phyloP scores from a whole-genome alignment of 2,888 invertebrate genomes.

The Epicampocera succincta region DNA sequence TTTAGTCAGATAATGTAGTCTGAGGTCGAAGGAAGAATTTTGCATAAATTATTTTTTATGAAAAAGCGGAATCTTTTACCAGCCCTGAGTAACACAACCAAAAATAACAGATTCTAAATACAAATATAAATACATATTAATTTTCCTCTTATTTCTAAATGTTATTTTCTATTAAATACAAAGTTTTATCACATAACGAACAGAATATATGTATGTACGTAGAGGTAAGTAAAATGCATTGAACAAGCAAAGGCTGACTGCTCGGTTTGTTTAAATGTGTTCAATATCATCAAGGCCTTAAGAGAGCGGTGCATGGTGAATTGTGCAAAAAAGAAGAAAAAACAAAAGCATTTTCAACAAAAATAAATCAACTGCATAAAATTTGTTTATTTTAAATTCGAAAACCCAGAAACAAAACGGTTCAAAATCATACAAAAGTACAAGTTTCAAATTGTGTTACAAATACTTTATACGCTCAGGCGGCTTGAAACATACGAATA shows the following conservation, averaged over 20 bases:
- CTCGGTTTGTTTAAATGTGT: slow-evolving; percentile 20
- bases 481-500: neutral
- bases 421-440: slow-evolving; percentile 30
- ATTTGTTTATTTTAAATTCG: slow-evolving; percentile 3
- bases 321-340: slow-evolving; percentile 13
- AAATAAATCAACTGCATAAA: slow-evolving; percentile 22
- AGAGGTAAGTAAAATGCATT: slow-evolving; percentile 25
- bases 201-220: no score
- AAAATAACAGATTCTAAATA: no score
- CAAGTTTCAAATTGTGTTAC: slow-evolving; percentile 55
- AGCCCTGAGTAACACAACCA: no score
- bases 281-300: slow-evolving; percentile 64
- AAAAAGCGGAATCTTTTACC: no score
- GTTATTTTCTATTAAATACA: slow-evolving; percentile 1
- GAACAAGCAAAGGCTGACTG: slow-evolving; percentile 25
- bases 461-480: neutral
- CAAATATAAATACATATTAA: no score
- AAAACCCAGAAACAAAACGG: slow-evolving; percentile 34
- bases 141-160: neutral
- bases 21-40: no score
- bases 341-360: slow-evolving; percentile 2
- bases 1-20: no score
- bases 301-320: slow-evolving; percentile 50
- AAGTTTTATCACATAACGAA: neutral
- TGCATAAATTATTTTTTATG: no score